Conservation (phyloP, 2,888 invertebrate species). For the Apotomis capreana region DNA sequence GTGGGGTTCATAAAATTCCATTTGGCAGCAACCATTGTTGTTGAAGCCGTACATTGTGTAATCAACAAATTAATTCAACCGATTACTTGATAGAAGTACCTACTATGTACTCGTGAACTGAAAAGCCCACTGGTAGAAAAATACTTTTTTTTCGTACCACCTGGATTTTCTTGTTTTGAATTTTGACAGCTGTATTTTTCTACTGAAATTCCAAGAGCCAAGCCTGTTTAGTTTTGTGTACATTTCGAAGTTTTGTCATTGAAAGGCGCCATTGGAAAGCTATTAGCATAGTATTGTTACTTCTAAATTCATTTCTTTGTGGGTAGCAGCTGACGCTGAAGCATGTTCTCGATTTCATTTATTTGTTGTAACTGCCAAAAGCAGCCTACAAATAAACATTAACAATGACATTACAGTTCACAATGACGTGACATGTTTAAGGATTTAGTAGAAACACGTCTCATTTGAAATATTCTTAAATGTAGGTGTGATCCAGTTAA, state of each 20-base stretch:
- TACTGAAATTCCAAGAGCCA: neutral
- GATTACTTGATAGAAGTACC: slow-evolving; percentile 37
- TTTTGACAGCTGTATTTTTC: slow-evolving; percentile 23
- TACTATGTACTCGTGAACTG: slow-evolving; percentile 5
- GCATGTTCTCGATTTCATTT: slow-evolving; percentile 49
- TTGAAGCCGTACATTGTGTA: slow-evolving; percentile 36
- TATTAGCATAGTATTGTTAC: slow-evolving; percentile 55
- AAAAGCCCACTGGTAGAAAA: slow-evolving; percentile 17
- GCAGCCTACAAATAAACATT: slow-evolving; percentile 45
- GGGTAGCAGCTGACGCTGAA: slow-evolving; percentile 46
- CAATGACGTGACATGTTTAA: slow-evolving; percentile 36
- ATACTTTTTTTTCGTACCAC: slow-evolving; percentile 25
- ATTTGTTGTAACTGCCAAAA: slow-evolving; percentile 46
- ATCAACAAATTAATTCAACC: slow-evolving; percentile 41
- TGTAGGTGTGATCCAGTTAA: neutral
- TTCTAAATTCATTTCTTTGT: slow-evolving; percentile 45
- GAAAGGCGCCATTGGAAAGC: slow-evolving; percentile 57
- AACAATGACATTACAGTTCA: slow-evolving; percentile 34
- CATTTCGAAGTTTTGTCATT: slow-evolving; percentile 42
- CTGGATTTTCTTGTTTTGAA: slow-evolving; percentile 22
- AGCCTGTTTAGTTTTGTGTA: neutral
- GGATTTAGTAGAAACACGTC: slow-evolving; percentile 36
- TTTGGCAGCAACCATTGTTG: slow-evolving; percentile 22
- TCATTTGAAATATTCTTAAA: slow-evolving; percentile 20
- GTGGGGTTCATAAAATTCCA: slow-evolving; percentile 31